A percentile compares a stretch with the other conserved stretches of the same genome.
phyloP scores from a whole-genome alignment of 2,113 vertebrate species.

The Antechinus stuartii region DNA sequence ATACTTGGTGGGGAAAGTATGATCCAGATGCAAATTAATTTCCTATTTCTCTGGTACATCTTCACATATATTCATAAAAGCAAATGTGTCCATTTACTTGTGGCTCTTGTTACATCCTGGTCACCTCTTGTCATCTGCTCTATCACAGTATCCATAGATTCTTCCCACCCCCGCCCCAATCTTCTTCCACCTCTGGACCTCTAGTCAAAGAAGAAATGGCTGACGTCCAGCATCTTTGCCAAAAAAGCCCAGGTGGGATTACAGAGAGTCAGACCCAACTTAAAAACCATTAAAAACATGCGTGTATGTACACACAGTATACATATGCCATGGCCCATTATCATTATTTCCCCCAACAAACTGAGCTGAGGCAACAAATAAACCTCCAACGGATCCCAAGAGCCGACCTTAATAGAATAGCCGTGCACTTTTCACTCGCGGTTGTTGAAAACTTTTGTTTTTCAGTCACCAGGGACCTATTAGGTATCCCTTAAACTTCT shows the following conservation, averaged over 20 bases:
- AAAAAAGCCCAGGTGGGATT: neutral
- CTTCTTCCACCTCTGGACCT: neutral
- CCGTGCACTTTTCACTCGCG: neutral
- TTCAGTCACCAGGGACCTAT: neutral
- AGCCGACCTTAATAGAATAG: neutral
- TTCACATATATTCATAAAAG: neutral
- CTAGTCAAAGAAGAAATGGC: neutral
- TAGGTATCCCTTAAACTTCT: neutral
- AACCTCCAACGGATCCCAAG: neutral
- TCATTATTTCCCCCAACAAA: neutral
- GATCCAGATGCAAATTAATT: too few species aligned
- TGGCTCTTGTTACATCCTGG: neutral
- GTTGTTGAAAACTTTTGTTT: neutral
- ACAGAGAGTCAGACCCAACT: neutral
- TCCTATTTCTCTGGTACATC: too few species aligned
- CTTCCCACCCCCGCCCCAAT: neutral
- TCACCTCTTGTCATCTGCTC: neutral
- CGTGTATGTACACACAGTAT: neutral
- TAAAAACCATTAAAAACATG: neutral
- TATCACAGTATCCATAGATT: neutral
- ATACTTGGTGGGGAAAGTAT: too few species aligned
- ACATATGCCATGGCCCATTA: neutral
- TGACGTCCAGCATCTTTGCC: neutral
- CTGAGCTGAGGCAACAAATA: neutral
- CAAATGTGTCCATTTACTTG: neutral